Evolutionary conservation across 2,113 vertebrate genomes (phyloP), one percentile per base, ranked within the genome.

Genomic region (Steatornis caripensis): DNA sequence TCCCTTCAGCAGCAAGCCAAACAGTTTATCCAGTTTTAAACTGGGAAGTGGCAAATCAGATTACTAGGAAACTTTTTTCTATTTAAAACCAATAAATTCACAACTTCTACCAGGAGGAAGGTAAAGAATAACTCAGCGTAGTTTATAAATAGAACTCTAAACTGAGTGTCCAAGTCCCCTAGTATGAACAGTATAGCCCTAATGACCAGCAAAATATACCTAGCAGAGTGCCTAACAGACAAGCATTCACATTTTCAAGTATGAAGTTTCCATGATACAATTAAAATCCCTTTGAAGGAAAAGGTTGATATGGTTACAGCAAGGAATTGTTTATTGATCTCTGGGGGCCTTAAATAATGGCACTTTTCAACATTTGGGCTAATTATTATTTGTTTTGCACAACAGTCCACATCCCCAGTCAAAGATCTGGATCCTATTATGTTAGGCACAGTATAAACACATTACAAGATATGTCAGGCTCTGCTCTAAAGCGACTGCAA

Each of bases 401-500:
- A 87, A 62, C 24, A 71, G 64, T 23, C 61, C 76, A 75, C 5
- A 2, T 69, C 36, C 23, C 45, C 34, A 94, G 82, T 77, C 88
- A 96, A 70, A 96, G 95, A 92, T 81, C 72, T 66, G 30, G 74
- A 68, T 89, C 32, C 72, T 78, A 84, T 94, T 96, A 88, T 32
- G 78, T 72, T 5, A 80, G 79, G 49, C 62, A 91, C 70, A 84
- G 29, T 79, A 95, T 43, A 91, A 95, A 96, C 83, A 80, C 91
- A 91, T 89, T 46, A 84, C 23, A 90, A 86, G 72, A 39, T 60
- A 86, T n/a, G 53, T 87, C 92, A 95, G 89, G 54, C 41, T 48
- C 83, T 48, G 46, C 26, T 88, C 77, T 95, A 80, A 91, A 95
- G n/a, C 46, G 83, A 51, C 78, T 62, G 86, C 55, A 95, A 49